Evolutionary conservation across 2,888 invertebrate genomes (phyloP), one percentile per base, ranked within the genome.

Genomic region (Teleiodes luculella): DNA sequence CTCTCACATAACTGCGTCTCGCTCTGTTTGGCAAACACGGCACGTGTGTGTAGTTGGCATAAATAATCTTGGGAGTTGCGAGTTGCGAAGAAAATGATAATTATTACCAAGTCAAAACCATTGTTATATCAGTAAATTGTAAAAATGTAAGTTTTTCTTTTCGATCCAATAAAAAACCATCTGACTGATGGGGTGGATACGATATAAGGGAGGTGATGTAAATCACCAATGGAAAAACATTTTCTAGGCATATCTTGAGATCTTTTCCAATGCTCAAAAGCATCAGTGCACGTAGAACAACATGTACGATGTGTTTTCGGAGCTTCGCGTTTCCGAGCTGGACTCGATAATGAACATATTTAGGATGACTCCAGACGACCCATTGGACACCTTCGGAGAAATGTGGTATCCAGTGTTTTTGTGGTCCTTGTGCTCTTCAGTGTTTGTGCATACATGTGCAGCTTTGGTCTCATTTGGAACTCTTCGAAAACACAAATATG

Each of bases 361-460:
- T 68, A 92, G 92, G 64, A 83, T 94, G 64, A 92, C 92, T 60
- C 91, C 93, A 58, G 91, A 91, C 63, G 92, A 92, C 70, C 92
- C 92, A 55, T 87, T 94, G 64, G 92, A 93, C 78, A 93, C 93
- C 57, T 93, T 95, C 91, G 90, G 94, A 90, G 97, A 97, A 86
- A 98, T 98, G 95, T 98, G 98, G 98, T 98, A 97, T 83, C 96
- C 97, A 77, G 95, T 98, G 78, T 98, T 98, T 88, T 91, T 98
- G 72, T 98, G 98, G 97, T 96, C 97, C 57, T 90, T 98, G 73
- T 96, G 97, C 80, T 98, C 98, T 11, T 98, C 98, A 50, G 93
- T 98, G 72, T 94, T 98, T 77, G 96, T 98, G 64, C 98, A 98
- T 83, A 94, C 94, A 52, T 94, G 97, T 78, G 98, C 98, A 55